Percentiles rank a stretch among this genome's conserved stretches.
phyloP scores from a whole-genome alignment of 1,140 invertebrate genomes.

The Drosophila paulistorum region DNA sequence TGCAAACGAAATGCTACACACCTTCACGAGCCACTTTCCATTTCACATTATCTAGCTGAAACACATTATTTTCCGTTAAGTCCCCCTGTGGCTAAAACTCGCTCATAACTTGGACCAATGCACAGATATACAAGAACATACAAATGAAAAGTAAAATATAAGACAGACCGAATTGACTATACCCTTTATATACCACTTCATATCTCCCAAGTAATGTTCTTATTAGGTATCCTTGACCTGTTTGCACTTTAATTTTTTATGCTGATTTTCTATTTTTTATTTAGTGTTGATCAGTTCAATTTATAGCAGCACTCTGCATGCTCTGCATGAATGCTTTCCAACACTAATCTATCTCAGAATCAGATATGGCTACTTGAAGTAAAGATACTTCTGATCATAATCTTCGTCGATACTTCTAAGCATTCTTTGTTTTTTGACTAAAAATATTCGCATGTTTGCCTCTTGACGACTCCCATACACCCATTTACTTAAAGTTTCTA shows the following conservation, averaged over 20 bases:
- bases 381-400: no score
- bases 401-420: no score
- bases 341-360: no score
- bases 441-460: neutral
- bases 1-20: constrained; percentile 67
- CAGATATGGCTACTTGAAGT: no score
- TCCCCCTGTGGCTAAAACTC: constrained; percentile 52
- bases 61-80: constrained; percentile 70
- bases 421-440: no score
- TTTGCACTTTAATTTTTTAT: no score
- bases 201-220: no score
- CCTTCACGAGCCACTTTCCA: constrained; percentile 58
- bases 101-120: constrained; percentile 42
- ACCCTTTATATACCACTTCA: neutral
- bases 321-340: no score
- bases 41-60: constrained; percentile 68
- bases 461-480: neutral
- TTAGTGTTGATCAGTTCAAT: no score
- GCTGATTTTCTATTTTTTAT: no score
- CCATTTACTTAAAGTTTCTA: neutral
- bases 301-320: no score
- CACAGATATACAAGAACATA: constrained; percentile 13
- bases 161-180: neutral
- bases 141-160: neutral
- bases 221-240: no score